Base-by-base conservation (phyloP, 1,140 invertebrate species). In the Maniola jurtina region DNA sequence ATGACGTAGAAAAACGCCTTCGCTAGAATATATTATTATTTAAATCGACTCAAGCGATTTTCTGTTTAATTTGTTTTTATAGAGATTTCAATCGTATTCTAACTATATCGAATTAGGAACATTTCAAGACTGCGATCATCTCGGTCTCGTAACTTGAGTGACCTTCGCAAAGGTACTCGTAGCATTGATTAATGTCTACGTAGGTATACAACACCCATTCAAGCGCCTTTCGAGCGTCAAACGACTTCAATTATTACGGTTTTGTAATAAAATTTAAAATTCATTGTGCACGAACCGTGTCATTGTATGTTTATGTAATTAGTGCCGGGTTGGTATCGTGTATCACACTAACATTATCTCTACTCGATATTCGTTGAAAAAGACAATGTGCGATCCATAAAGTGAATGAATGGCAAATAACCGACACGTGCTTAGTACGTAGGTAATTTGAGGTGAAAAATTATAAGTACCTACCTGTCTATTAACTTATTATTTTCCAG, bases 131-230 rank as follows among this genome's bases (percentile, higher is more conserved):
- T 50, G 60, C 36, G 55, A 72, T 70, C 61, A 70, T 67, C 59
- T 66, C 68, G 56, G 35, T 35, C 54, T 56, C n/a, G 16, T 13
- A 58, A 67, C 71, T 76, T 80, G 72, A 4, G 62, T 75, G 83
- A 87, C 86, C 86, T 87, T 89, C 80, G 65, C 67, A 73, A 72
- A 70, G 69, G 70, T 79, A 88, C 72, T 76, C 76, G 77, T 84
- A 83, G 79, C 83, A 88, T 87, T 85, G 84, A 87, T 86, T 86
- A 81, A 86, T 86, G 79, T 84, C 84, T 85, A 84, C 77, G 79
- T 81, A 25, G 1, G 25, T 25, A 86, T 84, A 86, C 81, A 88
- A 87, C 84, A 81, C 72, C 64, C 79, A 83, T 87, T 84, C 77
- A 80, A 63, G 61, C 68, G 62, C 57, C 62, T 55, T 50, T 42